A percentile compares a stretch with the other conserved stretches of the same genome.
These are phyloP conservation scores for Megamerina dolium DNA, from an alignment of 2,888 invertebrate species.

Conservation along the genomic window DNA sequence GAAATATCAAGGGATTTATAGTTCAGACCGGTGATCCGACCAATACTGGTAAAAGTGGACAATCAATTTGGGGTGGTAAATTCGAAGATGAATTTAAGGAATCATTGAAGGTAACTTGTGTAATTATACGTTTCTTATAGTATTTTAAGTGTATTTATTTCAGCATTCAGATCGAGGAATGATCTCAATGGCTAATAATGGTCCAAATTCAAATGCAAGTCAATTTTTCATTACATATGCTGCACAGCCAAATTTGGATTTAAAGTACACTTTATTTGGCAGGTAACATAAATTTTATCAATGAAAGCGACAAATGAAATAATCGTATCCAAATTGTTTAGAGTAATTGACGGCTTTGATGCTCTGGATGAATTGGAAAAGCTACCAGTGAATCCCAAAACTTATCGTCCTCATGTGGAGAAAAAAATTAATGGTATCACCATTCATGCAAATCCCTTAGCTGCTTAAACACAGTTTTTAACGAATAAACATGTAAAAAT, in stretches of 20 bases:
- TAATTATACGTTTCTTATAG: not conserved
- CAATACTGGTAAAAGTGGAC: constrained; percentile 94
- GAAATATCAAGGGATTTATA: constrained; percentile 91
- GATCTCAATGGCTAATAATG: constrained; percentile 97
- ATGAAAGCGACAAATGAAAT: not conserved
- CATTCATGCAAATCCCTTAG: constrained; percentile 97
- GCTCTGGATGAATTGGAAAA: constrained; percentile 94
- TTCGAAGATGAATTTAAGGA: constrained; percentile 98
- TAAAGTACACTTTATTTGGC: constrained; percentile 96
- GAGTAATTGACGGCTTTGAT: constrained; percentile 96
- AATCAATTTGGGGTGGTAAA: constrained; percentile 91
- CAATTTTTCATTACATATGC: constrained; percentile 97
- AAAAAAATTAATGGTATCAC: constrained; percentile 82
- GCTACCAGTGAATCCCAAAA: constrained; percentile 88
- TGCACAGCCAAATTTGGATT: constrained; percentile 89
- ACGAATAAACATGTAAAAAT: too few relatives aligned
- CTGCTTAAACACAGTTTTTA: constrained; percentile 53
- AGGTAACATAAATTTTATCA: constrained; percentile 63
- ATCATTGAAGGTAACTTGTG: constrained; percentile 67
- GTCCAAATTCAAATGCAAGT: constrained; percentile 94
- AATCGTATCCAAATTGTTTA: constrained; percentile 49
- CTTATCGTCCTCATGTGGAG: constrained; percentile 80
- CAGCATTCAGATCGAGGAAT: constrained; percentile 77
- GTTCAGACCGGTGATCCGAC: constrained; percentile 79
- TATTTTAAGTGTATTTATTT: not conserved